Evolutionary conservation across 2,888 invertebrate genomes (phyloP), one percentile per base, ranked within the genome.

Genomic region (Therioaphis trifolii): DNA sequence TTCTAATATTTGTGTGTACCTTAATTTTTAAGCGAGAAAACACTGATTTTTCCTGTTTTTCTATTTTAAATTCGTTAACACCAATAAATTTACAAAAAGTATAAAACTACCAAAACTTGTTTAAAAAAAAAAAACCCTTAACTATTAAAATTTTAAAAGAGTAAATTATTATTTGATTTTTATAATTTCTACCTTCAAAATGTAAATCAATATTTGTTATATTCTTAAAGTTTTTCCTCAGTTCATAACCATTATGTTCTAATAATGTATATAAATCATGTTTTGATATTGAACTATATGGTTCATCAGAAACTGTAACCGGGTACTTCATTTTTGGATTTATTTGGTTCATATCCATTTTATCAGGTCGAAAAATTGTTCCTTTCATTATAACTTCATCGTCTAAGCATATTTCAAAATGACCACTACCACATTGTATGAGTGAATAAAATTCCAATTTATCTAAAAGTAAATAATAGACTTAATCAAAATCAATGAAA

Each of bases 401-500:
- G 2, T 58, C 21, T 15, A 58, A 61, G 21, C 71, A 80, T 46
- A 80, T 29, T 71, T 80, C 79, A 29, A 80, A 80, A 18, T 12
- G 14, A 46, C 79, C 79, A 29, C 21, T 71, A 5, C 79, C 79
- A 21, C 79, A 61, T 46, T 80, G 79, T 58, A 80, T 35, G 9
- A 80, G 15, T n/a, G 71, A 71, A 71, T 80, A 80, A 18, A 80
- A 71, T 21, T 80, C 71, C 9, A 80, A 18, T 46, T n/a, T 71
- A 40, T 80, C 79, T 80, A 35, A 80, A 71, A 46, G 9, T 46
- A 29, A 29, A 43, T 43, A 24, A n/a, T 58, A 21, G 21, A 21
- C 40, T 58, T 4, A 15, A 35, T 18, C 14, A 5, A 40, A 40
- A 15, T 35, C 3, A 24, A 18, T 40, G 3, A 35, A 35, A 35